These are phyloP conservation scores for Metalampra italica DNA, from an alignment of 2,888 invertebrate species.

Conservation along the genomic window DNA sequence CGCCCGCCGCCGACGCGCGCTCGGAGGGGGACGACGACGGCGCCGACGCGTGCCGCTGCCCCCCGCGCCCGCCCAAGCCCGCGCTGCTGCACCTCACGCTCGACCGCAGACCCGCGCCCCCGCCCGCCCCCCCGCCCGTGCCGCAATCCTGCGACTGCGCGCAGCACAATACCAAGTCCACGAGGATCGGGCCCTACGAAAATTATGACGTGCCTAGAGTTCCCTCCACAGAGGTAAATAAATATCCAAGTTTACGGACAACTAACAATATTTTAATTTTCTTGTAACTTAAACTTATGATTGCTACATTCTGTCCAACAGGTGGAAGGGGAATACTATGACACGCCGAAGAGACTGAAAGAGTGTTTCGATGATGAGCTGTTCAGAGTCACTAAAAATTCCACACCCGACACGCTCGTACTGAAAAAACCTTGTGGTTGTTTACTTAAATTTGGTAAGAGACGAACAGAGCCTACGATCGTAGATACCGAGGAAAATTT, in stretches of 20 bases:
- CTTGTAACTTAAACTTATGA: neutral
- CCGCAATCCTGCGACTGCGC: slow-evolving; percentile 6
- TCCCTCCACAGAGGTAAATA: slow-evolving; percentile 72
- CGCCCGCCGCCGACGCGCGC: neutral
- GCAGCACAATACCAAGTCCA: slow-evolving; percentile 27
- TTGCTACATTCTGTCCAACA: slow-evolving; percentile 15
- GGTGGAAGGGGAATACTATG: slow-evolving; percentile 81
- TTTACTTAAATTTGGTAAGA: slow-evolving; percentile 74
- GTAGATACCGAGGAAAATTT: slow-evolving; percentile 55
- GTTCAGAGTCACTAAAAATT: neutral
- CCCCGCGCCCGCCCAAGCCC: neutral
- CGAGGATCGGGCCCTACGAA: slow-evolving; percentile 80
- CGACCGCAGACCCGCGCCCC: neutral
- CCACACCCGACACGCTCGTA: slow-evolving; percentile 59
- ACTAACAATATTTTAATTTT: neutral
- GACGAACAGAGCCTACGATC: slow-evolving; percentile 47
- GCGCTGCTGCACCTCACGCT: slow-evolving; percentile 1
- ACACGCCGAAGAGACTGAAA: slow-evolving; percentile 84
- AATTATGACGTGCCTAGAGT: slow-evolving; percentile 88
- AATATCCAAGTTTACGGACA: no score
- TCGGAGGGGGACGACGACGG: neutral
- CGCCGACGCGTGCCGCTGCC: neutral
- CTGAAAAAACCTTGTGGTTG: slow-evolving; percentile 85
- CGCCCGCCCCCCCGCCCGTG: neutral
- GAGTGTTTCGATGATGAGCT: slow-evolving; percentile 79